Base-by-base conservation (phyloP, 2,113 vertebrate species). In the Phylloscopus trochiloides region DNA sequence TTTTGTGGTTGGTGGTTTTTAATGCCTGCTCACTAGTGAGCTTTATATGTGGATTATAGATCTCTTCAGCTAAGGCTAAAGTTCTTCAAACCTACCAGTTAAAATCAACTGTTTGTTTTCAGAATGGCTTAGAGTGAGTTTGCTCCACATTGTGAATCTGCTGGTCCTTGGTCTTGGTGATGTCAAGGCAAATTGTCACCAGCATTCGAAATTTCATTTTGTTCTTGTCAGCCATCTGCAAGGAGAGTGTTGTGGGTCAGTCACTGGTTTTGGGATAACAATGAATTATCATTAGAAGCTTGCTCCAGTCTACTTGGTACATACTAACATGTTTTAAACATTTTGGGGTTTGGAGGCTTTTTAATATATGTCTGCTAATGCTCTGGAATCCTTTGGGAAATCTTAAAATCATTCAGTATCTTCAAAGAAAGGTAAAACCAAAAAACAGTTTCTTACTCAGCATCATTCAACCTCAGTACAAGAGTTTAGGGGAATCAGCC, bases 191-290 rank as follows among this genome's bases (percentile, higher is more conserved):
- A 40, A 43, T 80, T 84, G 66, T 85, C 32, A 55, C 17, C 36
- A 72, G 12, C 1, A 31, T 63, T 40, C 48, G 10, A 78, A 65
- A 68, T 90, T 66, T 51, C 91, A 75, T 61, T 96, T 83, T 90
- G 43, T 29, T 80, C 32, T 92, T 40, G 6, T 45, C 50, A 61
- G 36, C 78, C 51, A 11, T 61, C 88, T 92, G 67, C 43, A 88
- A 65, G 45, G 61, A 74, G 86, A 78, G 43, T 8, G 15, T 40
- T 59, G 34, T 12, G 13, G 36, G 78, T 86, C 32, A 7, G 54
- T 90, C 83, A 72, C 8, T 66, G 40, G 32, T 97, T 96, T 78
- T 89, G 72, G 94, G 74, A 92, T 72, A 97, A 51, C 59, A 79
- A 36, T 66, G 48, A 96, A 65, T 92, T 75, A 75, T 55, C 68